phyloP scores from a whole-genome alignment of 2,888 invertebrate species.

The Noctua pronuba region DNA sequence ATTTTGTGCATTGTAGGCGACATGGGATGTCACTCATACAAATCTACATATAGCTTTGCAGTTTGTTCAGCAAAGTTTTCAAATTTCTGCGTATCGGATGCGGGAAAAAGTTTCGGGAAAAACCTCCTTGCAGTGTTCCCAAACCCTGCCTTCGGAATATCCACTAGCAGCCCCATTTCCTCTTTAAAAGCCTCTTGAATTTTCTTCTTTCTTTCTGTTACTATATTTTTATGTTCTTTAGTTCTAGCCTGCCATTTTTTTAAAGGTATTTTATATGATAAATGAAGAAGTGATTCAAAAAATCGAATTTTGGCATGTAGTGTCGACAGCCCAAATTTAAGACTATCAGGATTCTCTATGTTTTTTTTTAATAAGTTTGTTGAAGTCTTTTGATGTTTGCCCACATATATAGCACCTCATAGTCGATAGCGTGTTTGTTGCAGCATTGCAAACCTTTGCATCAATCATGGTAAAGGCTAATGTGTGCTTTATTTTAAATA shows the following conservation, averaged over 20 bases:
- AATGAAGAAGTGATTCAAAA: background rate
- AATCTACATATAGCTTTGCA: conserved; percentile 5
- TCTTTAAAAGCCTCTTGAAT: background rate
- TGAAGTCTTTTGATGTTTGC: too few species aligned
- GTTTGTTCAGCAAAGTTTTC: too few species aligned
- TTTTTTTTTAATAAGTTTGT: background rate
- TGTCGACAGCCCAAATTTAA: background rate
- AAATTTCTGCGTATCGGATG: background rate
- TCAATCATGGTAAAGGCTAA: too few species aligned
- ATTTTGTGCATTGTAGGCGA: conserved; percentile 27
- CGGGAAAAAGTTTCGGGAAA: conserved; percentile 9
- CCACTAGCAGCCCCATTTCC: conserved; percentile 4
- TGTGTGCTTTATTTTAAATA: too few species aligned
- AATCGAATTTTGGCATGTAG: background rate
- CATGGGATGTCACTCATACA: conserved; percentile 30
- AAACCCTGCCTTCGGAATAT: conserved; percentile 1
- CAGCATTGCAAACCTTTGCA: too few species aligned
- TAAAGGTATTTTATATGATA: background rate
- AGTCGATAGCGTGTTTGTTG: too few species aligned
- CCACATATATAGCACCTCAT: too few species aligned
- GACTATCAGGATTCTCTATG: background rate
- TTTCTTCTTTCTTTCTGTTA: background rate
- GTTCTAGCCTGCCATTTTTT: conserved; percentile 1
- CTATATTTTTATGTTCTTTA: background rate
- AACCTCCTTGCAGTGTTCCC: background rate